phyloP scores from a whole-genome alignment of 2,113 vertebrate genomes.

The Laticauda colubrina region DNA sequence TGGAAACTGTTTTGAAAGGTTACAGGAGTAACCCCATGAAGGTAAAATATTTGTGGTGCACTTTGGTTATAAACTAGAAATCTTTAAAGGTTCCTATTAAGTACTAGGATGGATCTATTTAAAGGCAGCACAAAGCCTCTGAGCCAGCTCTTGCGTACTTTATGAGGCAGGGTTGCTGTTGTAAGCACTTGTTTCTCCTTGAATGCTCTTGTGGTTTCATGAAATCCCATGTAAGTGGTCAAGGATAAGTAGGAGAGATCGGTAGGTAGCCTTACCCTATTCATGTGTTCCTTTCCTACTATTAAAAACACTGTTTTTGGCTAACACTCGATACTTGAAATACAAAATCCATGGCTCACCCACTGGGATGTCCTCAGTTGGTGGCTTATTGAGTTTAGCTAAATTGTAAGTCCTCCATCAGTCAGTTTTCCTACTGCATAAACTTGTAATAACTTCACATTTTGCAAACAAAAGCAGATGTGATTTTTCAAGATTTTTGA shows the following conservation, averaged over 20 bases:
- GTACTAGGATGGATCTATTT: constrained; percentile 48
- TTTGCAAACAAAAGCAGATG: constrained; percentile 75
- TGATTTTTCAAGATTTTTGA: constrained; percentile 71
- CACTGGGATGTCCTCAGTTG: constrained; percentile 76
- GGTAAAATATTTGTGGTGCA: constrained; percentile 61
- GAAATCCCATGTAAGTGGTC: constrained; percentile 74
- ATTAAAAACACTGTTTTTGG: constrained; percentile 82
- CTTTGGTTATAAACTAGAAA: constrained; percentile 58
- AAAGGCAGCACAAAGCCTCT: constrained; percentile 39
- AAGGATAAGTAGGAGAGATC: constrained; percentile 70
- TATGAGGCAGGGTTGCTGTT: constrained; percentile 41
- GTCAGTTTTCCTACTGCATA: constrained; percentile 74
- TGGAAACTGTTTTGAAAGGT: constrained; percentile 51
- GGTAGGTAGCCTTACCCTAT: constrained; percentile 73
- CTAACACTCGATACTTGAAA: constrained; percentile 79
- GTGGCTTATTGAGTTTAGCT: constrained; percentile 82
- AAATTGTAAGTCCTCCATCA: constrained; percentile 80
- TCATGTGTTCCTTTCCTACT: constrained; percentile 74
- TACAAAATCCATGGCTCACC: constrained; percentile 79
- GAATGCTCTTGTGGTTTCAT: constrained; percentile 42
- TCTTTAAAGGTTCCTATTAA: constrained; percentile 55
- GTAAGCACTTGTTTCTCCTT: constrained; percentile 50
- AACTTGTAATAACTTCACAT: constrained; percentile 78
- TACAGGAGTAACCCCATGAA: constrained; percentile 44
- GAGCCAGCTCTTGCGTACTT: constrained; percentile 34